Base-by-base conservation (phyloP, 2,797 vertebrate species). In the Pogoniulus pusillus region DNA sequence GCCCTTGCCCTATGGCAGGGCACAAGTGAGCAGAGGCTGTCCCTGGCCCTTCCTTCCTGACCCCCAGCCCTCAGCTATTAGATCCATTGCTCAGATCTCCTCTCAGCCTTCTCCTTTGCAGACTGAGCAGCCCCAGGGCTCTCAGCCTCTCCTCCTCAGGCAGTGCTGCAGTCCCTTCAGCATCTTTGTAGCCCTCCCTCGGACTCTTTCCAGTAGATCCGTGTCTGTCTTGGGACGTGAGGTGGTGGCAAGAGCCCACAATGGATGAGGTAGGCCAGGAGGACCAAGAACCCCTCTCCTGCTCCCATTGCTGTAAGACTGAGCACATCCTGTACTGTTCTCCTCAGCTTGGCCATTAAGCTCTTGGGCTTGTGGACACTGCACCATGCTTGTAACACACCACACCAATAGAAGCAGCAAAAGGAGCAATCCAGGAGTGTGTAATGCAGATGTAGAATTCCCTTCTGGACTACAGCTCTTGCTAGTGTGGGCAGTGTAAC, bases 381-480 rank as follows among this genome's bases (percentile, higher is more conserved):
- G 7, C 49, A 34, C 7, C 3, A 0, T 12, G 11, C 47, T 76
- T 79, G 41, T 58, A 73, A 76, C 39, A 9, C 6, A 3, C 55
- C 3, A 7, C 53, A 39, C 23, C 20, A 26, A 80, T 90, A 26
- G 41, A 82, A 70, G 72, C 47, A 49, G n/a, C n/a, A n/a, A n/a
- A n/a, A n/a, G 19, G 24, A 49, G 16, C 23, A 24, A 26, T 24
- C 45, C 37, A 65, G 37, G 14, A 82, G 12, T 0, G 0, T 35
- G 62, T 2, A 0, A 16, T 0, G 1, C 37, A 72, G 39, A 32
- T 3, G 3, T 4, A 62, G 37, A 10, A 34, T 59, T 84, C 35
- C 29, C 45, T 68, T 35, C 27, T 87, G 64, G 24, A 24, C 54
- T n/a, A 26, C n/a, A 3, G 47, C 41, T 62, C 11, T 65, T 72